A percentile compares a stretch with the other conserved stretches of the same genome.
phyloP scores from a whole-genome alignment of 2,797 vertebrate genomes.

The Cottoperca gobio region DNA sequence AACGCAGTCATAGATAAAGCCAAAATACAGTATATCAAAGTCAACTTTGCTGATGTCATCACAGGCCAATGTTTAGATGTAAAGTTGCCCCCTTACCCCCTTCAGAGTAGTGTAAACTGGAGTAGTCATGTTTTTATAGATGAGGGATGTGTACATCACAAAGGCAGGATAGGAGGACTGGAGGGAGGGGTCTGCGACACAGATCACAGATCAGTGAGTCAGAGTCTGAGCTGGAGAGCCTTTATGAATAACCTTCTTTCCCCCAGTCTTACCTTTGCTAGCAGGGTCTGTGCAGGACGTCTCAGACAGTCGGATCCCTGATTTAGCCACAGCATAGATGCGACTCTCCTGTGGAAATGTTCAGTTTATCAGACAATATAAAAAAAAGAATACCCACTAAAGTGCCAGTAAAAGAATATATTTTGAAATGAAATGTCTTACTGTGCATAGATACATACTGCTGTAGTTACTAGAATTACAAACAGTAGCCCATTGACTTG shows the following conservation, averaged over 20 bases:
- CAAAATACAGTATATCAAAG: not conserved
- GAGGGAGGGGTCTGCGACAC: constrained; percentile 85
- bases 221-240: not conserved
- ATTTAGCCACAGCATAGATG: constrained; percentile 98
- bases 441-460: not conserved
- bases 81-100: constrained; percentile 85
- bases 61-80: not conserved
- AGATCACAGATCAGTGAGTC: constrained; percentile 27
- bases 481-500: not conserved
- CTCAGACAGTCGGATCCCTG: constrained; percentile 95
- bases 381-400: not conserved
- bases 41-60: not conserved
- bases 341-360: constrained; percentile 90
- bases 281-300: constrained; percentile 86
- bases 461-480: not conserved
- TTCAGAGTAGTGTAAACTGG: constrained; percentile 95
- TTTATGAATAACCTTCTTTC: too few species aligned
- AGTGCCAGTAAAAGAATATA: not conserved
- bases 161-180: constrained; percentile 88
- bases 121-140: constrained; percentile 93
- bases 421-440: too few species aligned
- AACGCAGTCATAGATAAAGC: not conserved
- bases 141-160: constrained; percentile 92
- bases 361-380: not conserved
- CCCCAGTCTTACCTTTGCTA: constrained; percentile 88